Evolutionary conservation across 2,113 vertebrate genomes (phyloP), one percentile per base, ranked within the genome.

Genomic region (Perccottus glenii): DNA sequence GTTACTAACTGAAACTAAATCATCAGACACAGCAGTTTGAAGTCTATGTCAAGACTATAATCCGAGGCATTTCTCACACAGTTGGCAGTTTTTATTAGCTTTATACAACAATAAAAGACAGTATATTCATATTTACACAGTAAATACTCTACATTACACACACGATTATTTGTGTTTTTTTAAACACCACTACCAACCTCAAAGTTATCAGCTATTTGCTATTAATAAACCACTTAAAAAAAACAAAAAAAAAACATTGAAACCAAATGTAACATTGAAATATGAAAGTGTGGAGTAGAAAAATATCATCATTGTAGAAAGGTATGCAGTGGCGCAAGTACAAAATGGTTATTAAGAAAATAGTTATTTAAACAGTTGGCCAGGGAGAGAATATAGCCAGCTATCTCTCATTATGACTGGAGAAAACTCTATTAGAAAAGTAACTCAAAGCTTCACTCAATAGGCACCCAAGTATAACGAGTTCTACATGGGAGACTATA

Each of bases 91-190:
- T 45, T 51, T 73, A 38, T 72, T 85, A 84, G 67, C 77, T 95
- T 94, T 94, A 92, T 94, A 97, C 94, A 94, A 92, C 91, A 94
- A 94, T 94, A 94, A 94, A 95, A 92, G 72, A 87, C 90, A 90
- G 93, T 93, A 95, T 94, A 9, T 93, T 92, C 85, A 84, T 97
- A 98, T 98, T 97, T 98, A 97, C 95, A 97, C 89, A 90, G 91
- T 93, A 90, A 94, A 92, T 91, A 93, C 92, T 92, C 92, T 94
- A 94, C 91, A 94, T 93, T 94, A 94, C 92, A 94, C 93, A 46
- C 73, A 81, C 47, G 53, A 62, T 68, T 82, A 73, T 56, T 58
- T 68, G 43, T 11, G 9, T 43, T 46, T 70, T 63, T 68, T 19
- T 60, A 73, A 72, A 48, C 55, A 77, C 60, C 35, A 47, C 70